Conservation (phyloP, 2,888 invertebrate genomes). For the Prenolepis imparis region DNA sequence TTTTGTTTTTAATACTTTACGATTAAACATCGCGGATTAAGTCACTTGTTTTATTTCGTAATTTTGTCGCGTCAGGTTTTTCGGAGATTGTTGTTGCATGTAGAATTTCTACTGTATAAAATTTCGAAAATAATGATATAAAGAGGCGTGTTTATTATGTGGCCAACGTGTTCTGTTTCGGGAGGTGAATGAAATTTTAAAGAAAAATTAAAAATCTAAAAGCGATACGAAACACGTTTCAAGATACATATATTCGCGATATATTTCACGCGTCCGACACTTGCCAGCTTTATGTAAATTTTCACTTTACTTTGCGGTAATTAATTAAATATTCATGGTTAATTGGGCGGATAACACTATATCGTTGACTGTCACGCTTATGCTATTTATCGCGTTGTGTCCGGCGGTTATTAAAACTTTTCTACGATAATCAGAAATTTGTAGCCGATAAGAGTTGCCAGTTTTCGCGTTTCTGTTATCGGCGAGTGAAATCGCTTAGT, state of each 20-base stretch:
- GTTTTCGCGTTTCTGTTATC: conserved; percentile 35
- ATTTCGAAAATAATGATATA: background rate
- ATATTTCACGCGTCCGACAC: conserved; percentile 16
- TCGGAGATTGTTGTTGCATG: background rate
- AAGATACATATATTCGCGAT: conserved; percentile 17
- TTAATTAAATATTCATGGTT: conserved; percentile 77
- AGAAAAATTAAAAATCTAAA: conserved; percentile 35
- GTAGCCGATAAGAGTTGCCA: conserved; percentile 62
- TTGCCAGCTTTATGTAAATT: conserved; percentile 71
- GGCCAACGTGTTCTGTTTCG: background rate
- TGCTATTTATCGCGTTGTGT: conserved; percentile 61
- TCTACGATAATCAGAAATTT: conserved; percentile 49
- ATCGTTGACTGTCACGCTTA: conserved; percentile 63
- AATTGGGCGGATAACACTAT: conserved; percentile 55
- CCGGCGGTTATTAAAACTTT: conserved; percentile 5
- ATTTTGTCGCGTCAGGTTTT: background rate
- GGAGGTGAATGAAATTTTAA: background rate
- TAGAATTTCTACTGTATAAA: background rate
- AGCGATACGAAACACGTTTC: conserved; percentile 21
- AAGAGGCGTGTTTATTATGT: background rate
- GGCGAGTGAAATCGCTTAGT: conserved; percentile 41
- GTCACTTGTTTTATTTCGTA: background rate
- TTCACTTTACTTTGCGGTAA: conserved; percentile 71
- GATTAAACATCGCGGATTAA: conserved; percentile 6
- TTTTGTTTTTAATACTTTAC: conserved; percentile 29